Percentiles rank a stretch among this genome's conserved stretches.
Conservation (phyloP, 1,140 invertebrate genomes). For the Oscheius sp. region DNA sequence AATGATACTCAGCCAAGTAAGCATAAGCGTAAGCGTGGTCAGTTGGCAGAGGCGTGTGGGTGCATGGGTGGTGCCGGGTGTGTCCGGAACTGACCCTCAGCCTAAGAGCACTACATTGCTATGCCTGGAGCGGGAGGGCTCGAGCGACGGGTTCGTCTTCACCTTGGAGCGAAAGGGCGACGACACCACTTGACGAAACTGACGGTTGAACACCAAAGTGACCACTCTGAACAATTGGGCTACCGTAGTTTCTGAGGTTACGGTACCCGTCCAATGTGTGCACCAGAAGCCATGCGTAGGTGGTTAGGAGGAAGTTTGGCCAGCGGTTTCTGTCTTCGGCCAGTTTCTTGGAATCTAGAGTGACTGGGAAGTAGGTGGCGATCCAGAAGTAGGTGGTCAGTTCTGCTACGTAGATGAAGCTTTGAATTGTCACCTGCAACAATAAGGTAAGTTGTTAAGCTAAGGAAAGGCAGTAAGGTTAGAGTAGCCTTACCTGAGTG, state of each 20-base stretch:
- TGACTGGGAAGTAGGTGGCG: not conserved
- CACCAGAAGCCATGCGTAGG: slow-evolving; percentile 21
- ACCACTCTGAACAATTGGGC: slow-evolving; percentile 12
- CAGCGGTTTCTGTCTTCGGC: slow-evolving; percentile 9
- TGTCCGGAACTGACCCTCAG: too few relatives aligned
- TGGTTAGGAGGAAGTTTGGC: slow-evolving; percentile 23
- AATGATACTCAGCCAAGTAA: too few relatives aligned
- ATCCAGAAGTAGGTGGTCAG: slow-evolving; percentile 24
- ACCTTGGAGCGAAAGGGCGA: slow-evolving; percentile 20
- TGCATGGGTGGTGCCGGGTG: too few relatives aligned
- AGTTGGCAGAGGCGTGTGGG: too few relatives aligned
- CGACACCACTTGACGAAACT: slow-evolving; percentile 16
- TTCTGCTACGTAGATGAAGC: slow-evolving; percentile 15
- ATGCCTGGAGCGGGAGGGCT: not conserved
- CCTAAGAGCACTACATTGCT: not conserved
- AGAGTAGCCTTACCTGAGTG: slow-evolving; percentile 8
- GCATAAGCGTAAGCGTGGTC: too few relatives aligned
- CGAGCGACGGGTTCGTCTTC: not conserved
- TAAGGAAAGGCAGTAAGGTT: not conserved
- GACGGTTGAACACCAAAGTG: slow-evolving; percentile 20
- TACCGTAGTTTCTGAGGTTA: not conserved
- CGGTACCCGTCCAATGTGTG: slow-evolving; percentile 11
- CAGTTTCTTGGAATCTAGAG: not conserved
- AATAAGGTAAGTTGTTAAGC: not conserved
- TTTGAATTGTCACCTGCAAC: slow-evolving; percentile 12